A percentile compares a stretch with the other conserved stretches of the same genome.
Evolutionary conservation across 2,888 invertebrate species (phyloP).

Genomic region (Neoitamus cyanurus): DNA sequence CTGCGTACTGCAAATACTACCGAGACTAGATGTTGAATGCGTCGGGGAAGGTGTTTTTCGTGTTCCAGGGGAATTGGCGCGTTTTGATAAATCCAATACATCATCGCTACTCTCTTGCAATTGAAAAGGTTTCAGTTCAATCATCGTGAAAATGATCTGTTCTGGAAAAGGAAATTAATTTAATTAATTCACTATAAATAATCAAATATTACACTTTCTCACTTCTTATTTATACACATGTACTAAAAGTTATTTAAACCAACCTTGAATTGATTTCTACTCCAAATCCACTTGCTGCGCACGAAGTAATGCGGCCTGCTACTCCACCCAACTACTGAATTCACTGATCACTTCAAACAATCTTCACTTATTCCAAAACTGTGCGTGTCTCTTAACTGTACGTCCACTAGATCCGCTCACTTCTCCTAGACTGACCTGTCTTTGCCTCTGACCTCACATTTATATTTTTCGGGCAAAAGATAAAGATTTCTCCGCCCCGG

Average conservation of each 20-base stretch:
- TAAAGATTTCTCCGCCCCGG: neutral
- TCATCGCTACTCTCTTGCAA: conserved; percentile 54
- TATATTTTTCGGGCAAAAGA: neutral
- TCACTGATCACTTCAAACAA: neutral
- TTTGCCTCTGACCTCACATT: neutral
- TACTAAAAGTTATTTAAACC: neutral
- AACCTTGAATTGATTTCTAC: neutral
- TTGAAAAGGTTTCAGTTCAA: conserved; percentile 37
- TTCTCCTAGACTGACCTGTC: neutral
- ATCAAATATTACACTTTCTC: neutral
- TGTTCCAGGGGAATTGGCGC: conserved; percentile 62
- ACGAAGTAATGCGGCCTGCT: neutral
- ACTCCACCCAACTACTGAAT: neutral
- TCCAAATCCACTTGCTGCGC: neutral
- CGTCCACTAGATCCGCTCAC: neutral
- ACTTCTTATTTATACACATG: neutral
- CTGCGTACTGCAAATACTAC: conserved; percentile 58
- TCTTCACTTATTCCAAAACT: neutral
- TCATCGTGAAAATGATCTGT: neutral
- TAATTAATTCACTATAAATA: neutral
- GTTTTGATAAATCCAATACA: conserved; percentile 65
- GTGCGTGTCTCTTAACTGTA: neutral
- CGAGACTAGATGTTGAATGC: conserved; percentile 61
- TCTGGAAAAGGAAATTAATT: neutral
- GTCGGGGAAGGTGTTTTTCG: conserved; percentile 64